These are phyloP conservation scores for Nylanderia fulva DNA, from an alignment of 1,140 invertebrate genomes.

Conservation along the genomic window DNA sequence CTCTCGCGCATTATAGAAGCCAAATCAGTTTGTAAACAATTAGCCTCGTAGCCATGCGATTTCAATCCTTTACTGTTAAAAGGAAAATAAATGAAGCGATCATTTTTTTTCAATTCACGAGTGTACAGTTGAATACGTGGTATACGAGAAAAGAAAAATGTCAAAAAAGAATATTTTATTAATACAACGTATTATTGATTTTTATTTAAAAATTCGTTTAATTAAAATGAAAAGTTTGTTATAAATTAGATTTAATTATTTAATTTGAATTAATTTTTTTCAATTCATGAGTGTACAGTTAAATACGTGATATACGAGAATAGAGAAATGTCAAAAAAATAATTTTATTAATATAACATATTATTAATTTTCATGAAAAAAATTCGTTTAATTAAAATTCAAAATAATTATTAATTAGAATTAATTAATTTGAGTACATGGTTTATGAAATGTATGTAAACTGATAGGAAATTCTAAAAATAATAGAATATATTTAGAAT, in stretches of 20 bases:
- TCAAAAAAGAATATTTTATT: not conserved
- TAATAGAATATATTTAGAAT: no score
- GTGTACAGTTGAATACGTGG: no score
- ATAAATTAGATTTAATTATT: not conserved
- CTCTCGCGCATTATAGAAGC: not conserved
- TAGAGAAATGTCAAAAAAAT: not conserved
- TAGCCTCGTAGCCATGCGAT: not conserved
- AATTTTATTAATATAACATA: not conserved
- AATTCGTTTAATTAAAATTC: not conserved
- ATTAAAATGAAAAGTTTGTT: no score
- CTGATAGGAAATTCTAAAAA: not conserved
- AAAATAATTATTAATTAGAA: no score
- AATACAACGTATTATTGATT: not conserved
- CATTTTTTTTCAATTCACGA: not conserved
- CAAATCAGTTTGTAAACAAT: not conserved
- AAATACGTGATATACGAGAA: not conserved
- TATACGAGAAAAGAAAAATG: not conserved
- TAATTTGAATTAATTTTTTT: no score
- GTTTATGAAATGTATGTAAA: not conserved
- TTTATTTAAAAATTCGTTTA: not conserved
- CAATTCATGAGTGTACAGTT: no score
- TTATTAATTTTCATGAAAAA: no score
- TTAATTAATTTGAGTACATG: slow-evolving; percentile 2
- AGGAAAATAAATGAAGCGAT: not conserved
- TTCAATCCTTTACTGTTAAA: not conserved